Conservation (phyloP, 2,113 vertebrate species). For the Chloroceryle aenea region DNA sequence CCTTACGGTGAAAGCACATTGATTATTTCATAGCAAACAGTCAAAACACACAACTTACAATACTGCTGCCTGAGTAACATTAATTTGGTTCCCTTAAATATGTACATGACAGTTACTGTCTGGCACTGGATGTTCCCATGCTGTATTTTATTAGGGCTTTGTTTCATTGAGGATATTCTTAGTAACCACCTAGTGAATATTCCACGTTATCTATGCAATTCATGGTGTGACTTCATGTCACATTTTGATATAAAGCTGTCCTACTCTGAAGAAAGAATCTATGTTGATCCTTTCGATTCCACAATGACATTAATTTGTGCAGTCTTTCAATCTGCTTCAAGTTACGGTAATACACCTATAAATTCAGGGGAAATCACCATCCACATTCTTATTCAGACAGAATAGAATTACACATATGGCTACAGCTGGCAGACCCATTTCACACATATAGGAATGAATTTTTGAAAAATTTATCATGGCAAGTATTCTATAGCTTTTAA, state of each 20-base stretch:
- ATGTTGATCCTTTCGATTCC: not conserved
- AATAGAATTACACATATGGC: not conserved
- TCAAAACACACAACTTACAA: not conserved
- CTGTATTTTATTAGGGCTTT: not conserved
- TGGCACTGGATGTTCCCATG: not conserved
- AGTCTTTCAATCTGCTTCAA: not conserved
- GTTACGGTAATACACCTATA: fast-evolving
- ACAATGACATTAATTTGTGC: not conserved
- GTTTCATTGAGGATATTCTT: not conserved
- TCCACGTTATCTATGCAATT: not conserved
- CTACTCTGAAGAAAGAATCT: not conserved
- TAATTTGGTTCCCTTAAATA: not conserved
- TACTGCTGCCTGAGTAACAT: not conserved
- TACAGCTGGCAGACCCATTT: not conserved
- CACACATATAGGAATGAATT: not conserved
- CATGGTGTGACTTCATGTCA: not conserved
- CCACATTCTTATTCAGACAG: not conserved
- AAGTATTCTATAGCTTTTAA: not conserved
- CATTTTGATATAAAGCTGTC: not conserved
- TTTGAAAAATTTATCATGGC: not conserved
- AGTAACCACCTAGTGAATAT: not conserved
- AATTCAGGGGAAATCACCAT: not conserved
- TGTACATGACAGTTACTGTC: not conserved
- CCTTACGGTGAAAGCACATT: not conserved
- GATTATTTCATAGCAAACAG: not conserved